A percentile compares a stretch with the other conserved stretches of the same genome.
Conservation (phyloP, 2,113 vertebrate species). For the Podocnemis expansa region DNA sequence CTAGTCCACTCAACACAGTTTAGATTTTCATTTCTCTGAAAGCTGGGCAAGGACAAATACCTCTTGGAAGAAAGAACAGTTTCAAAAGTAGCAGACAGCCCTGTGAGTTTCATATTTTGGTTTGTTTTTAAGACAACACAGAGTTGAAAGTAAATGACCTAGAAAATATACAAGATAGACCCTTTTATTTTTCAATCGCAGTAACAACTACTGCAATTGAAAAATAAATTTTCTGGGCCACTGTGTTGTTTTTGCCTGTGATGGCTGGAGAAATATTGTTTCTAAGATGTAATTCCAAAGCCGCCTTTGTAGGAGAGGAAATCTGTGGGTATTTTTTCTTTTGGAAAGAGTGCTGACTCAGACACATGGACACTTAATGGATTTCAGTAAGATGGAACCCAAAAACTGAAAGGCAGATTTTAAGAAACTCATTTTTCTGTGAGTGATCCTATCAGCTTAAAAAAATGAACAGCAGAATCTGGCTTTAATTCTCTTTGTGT, state of each 20-base stretch:
- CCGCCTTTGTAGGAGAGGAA: not conserved
- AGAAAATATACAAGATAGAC: not conserved
- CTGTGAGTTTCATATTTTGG: not conserved
- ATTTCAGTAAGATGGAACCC: not conserved
- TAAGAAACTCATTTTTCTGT: not conserved
- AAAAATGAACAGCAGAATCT: not conserved
- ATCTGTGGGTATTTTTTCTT: not conserved
- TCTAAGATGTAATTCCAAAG: not conserved
- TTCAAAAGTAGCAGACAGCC: constrained; percentile 19
- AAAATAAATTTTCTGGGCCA: not conserved
- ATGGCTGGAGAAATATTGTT: constrained; percentile 16
- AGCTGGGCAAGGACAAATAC: not conserved
- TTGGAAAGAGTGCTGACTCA: not conserved
- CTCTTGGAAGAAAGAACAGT: constrained; percentile 20
- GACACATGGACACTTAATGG: not conserved
- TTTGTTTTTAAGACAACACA: not conserved
- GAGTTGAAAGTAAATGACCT: not conserved
- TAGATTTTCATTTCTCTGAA: constrained; percentile 14
- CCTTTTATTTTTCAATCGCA: constrained; percentile 35
- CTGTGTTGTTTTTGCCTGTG: constrained; percentile 13
- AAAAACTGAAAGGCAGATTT: not conserved
- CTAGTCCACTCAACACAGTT: not conserved
- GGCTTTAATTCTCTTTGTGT: not conserved
- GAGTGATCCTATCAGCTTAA: not conserved
- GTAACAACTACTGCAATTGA: not conserved